Base-by-base conservation (phyloP, 2,888 invertebrate genomes). In the Aleiodes alternator region DNA sequence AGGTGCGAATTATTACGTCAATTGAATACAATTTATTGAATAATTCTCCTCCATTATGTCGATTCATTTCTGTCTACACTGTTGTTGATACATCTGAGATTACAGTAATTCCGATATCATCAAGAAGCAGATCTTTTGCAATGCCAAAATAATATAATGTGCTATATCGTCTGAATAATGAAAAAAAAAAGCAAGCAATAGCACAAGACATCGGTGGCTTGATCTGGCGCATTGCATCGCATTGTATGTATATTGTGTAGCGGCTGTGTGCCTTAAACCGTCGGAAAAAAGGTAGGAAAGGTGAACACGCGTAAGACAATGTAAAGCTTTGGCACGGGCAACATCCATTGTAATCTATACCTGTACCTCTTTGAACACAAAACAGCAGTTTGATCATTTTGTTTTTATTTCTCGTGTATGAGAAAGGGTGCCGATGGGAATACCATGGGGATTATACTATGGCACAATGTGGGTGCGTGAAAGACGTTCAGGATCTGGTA, bases 161-260 rank as follows among this genome's bases (percentile, higher is more conserved):
- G 9, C 43, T 43, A 9, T 43, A 43, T 43, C 50, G 31, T n/a
- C 9, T 68, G 29, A 50, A 68, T 7, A 48, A 68, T 23, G n/a
- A 74, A 31, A 55, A 75, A 75, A 48, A 75, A 70, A 70, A 75
- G 51, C 59, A 53, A 70, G 29, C 64, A 23, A 68, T 64, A 73
- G 68, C 48, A 51, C 34, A 64, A 75, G 64, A 70, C 70, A 64
- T 69, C 70, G 70, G 55, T 64, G 77, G 82, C 81, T 83, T 81
- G 81, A 83, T 83, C 82, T 74, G 72, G 82, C 80, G 84, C 84
- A 82, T 81, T 82, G 80, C 81, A 79, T 74, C 72, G 85, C 85
- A 87, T 87, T 87, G 87, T 87, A 87, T 87, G 87, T 86, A 87
- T 87, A 87, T 87, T 83, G 84, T 75, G 79, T 79, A 78, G 71